Evolutionary conservation across 2,797 vertebrate genomes (phyloP).

Genomic region (Ibycter americanus): DNA sequence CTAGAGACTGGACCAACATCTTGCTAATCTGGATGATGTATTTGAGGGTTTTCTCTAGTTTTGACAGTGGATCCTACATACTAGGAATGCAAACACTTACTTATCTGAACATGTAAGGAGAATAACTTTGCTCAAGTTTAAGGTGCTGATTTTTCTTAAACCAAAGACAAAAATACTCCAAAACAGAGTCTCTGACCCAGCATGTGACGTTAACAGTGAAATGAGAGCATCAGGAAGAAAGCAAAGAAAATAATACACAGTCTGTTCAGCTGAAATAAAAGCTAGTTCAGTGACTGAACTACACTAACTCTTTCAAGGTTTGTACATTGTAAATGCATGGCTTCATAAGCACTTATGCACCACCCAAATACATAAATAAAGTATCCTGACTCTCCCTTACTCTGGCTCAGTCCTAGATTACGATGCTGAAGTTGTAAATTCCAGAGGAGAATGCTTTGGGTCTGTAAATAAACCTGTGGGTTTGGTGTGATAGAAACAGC

Average conservation of each 20-base stretch:
- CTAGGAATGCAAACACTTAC: background rate
- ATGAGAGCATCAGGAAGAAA: background rate
- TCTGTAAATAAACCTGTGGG: conserved; percentile 17
- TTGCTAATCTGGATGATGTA: background rate
- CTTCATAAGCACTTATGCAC: background rate
- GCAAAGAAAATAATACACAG: background rate
- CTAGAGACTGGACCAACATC: background rate
- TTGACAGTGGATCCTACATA: background rate
- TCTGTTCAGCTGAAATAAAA: background rate
- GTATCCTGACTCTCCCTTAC: background rate
- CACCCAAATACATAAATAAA: background rate
- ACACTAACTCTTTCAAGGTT: background rate
- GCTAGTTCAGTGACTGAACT: background rate
- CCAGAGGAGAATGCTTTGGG: background rate
- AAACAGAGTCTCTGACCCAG: background rate
- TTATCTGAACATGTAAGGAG: background rate
- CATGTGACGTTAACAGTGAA: background rate
- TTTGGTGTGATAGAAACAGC: conserved; percentile 7
- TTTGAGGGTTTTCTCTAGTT: background rate
- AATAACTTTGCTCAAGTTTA: background rate
- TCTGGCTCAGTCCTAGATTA: background rate
- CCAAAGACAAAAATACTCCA: background rate
- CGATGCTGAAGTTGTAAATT: background rate
- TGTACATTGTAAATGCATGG: background rate
- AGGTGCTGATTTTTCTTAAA: background rate